Conservation (phyloP, 2,888 invertebrate genomes). For the Acleris cristana region DNA sequence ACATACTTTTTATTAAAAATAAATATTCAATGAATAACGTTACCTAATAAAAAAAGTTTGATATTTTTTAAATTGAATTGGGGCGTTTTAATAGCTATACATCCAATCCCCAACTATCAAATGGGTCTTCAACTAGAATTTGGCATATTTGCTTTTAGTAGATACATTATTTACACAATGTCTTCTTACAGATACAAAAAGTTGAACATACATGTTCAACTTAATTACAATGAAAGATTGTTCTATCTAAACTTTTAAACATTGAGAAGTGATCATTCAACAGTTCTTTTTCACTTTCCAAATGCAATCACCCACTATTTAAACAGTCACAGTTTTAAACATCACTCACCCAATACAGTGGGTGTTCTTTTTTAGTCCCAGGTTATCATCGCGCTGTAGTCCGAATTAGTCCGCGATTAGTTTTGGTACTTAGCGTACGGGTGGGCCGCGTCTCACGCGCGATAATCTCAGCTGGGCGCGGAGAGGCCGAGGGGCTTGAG, state of each 20-base stretch:
- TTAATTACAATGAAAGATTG: background rate
- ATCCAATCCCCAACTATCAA: slow-evolving; percentile 42
- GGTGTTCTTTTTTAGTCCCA: too few relatives aligned
- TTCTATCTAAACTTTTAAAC: background rate
- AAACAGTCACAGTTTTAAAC: too few relatives aligned
- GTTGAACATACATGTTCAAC: background rate
- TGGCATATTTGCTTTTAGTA: slow-evolving; percentile 68
- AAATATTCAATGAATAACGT: too few relatives aligned
- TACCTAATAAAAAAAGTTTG: too few relatives aligned
- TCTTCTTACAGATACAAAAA: too few relatives aligned
- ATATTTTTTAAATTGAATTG: too few relatives aligned
- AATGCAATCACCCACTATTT: background rate
- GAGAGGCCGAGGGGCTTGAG: slow-evolving; percentile 84
- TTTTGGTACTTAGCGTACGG: slow-evolving; percentile 78
- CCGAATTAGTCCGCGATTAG: slow-evolving; percentile 45
- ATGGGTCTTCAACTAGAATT: slow-evolving; percentile 59
- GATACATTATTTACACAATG: slow-evolving; percentile 38
- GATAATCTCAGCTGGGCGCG: slow-evolving; percentile 86
- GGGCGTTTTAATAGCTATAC: background rate
- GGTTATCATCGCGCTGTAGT: background rate
- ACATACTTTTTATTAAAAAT: too few relatives aligned
- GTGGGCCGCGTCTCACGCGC: slow-evolving; percentile 75
- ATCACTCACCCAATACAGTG: too few relatives aligned
- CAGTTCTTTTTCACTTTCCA: slow-evolving; percentile 1
- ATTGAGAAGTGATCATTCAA: background rate